These are phyloP conservation scores for Sterna hirundo DNA, from an alignment of 2,113 vertebrate species.

Conservation along the genomic window DNA sequence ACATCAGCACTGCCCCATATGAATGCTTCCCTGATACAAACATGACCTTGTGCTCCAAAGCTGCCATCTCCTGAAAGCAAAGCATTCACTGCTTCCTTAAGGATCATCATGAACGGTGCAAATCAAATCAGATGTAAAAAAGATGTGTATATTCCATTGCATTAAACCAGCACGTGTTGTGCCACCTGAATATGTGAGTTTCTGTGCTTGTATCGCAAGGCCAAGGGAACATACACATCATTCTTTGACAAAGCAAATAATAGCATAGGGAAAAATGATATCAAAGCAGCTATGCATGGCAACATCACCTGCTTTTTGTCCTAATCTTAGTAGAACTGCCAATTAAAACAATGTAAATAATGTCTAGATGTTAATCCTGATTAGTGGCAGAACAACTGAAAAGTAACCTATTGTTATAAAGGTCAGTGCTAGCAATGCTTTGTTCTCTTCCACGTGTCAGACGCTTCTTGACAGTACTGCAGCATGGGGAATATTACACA, in stretches of 20 bases:
- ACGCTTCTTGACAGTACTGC: not conserved
- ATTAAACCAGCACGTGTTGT: not conserved
- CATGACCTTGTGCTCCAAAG: not conserved
- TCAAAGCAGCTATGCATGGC: not conserved
- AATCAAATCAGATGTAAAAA: not conserved
- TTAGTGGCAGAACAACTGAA: not conserved
- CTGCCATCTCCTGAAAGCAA: conserved; percentile 10
- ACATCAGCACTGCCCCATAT: not conserved
- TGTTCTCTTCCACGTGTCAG: not conserved
- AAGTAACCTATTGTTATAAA: not conserved
- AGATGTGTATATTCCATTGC: not conserved
- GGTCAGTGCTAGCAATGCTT: not conserved
- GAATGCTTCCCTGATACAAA: not conserved
- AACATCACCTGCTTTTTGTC: conserved; percentile 11
- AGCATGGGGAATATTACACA: not conserved
- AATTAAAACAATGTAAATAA: conserved; percentile 44
- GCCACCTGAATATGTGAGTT: not conserved
- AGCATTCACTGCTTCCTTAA: not conserved
- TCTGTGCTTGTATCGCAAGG: not conserved
- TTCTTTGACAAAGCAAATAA: not conserved
- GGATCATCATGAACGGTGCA: not conserved
- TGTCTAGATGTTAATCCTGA: conserved; percentile 34
- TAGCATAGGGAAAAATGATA: not conserved
- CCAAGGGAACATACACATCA: not conserved
- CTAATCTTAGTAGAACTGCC: not conserved